Base-by-base conservation (phyloP, 2,888 invertebrate species). In the Eristalis tenax region DNA sequence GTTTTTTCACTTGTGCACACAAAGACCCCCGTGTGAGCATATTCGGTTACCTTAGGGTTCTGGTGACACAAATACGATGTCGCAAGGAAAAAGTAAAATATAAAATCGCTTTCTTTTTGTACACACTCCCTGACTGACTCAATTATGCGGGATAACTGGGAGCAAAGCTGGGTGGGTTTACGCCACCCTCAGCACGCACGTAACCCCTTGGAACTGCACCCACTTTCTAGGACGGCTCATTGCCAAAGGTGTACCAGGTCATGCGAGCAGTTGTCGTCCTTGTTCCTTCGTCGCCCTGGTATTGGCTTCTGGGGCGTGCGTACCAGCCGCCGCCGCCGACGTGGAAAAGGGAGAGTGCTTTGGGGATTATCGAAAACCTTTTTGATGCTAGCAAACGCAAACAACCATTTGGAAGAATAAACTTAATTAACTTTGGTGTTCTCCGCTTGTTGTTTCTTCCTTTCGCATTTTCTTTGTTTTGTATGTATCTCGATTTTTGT, bases 361-460 rank as follows among this genome's bases (percentile, higher is more conserved):
- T 32, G 43, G 40, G 32, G 70, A 82, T 76, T 71, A 76, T 82
- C 82, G 65, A 35, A 75, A 56, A 57, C 50, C 56, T 65, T 57
- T 74, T 56, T 64, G 15, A 59, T 43, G 38, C 23, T 13, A 76
- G 13, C 10, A 26, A 73, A 71, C 57, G 38, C 43, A 76, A 71
- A 71, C 70, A 76, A 28, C 76, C 65, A 71, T 71, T 66, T 70
- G 59, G 57, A 76, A 59, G 70, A 71, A 68, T 73, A 76, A 70
- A 66, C 65, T 76, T 82, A 70, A 82, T 82, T 82, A 82, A 82
- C 76, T 82, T 50, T 82, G 76, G 50, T 66, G 59, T 71, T 61
- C 65, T 76, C 70, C 76, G 59, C 38, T 64, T 70, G 69, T 81
- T 64, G 40, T 38, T 77, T 63, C 4, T 56, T 56, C 11, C 35